Base-by-base conservation (phyloP, 2,113 vertebrate genomes). In the Morone saxatilis region DNA sequence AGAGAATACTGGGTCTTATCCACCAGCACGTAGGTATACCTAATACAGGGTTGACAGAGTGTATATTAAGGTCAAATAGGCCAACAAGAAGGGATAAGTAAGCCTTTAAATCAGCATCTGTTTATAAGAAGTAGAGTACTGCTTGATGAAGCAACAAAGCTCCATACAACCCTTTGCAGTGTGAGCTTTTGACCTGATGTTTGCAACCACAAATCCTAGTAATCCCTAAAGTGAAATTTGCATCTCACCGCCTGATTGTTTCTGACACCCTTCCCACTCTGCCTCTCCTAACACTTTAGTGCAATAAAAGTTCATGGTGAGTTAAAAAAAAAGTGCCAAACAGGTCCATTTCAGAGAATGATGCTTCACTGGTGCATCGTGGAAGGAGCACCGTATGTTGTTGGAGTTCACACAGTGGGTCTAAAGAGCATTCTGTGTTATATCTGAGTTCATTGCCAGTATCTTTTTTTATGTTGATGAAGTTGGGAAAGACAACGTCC, bases 121-220 rank as follows among this genome's bases (percentile, higher is more conserved):
- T 69, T 76, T 54, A 40, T 22, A 59, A 47, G 54, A 62, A 50
- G 19, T 9, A 48, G 31, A 31, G 17, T 13, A 16, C 19, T 38
- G 53, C 56, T 66, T 73, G 61, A 77, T 77, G 54, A 65, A 72
- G 45, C 50, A 51, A 63, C n/a, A 80, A 75, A 71, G 72, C 72
- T 80, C 13, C 69, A 36, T 68, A 20, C 60, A 80, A 43, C 68
- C 57, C 57, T 66, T 50, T 56, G 48, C 63, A 69, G 50, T n/a
- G 50, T 74, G 81, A 84, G 78, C 71, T 78, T 88, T 51, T 81
- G 84, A 89, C 81, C 70, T 68, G 57, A 31, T 75, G 65, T 76
- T 63, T 71, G 78, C 66, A 68, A 67, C 76, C 48, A 81, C 65
- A 81, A 81, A 84, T 71, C 60, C 78, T 22, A 75, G 53, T 84